Base-by-base conservation (phyloP, 2,797 vertebrate genomes). In the Okamejei kenojei region DNA sequence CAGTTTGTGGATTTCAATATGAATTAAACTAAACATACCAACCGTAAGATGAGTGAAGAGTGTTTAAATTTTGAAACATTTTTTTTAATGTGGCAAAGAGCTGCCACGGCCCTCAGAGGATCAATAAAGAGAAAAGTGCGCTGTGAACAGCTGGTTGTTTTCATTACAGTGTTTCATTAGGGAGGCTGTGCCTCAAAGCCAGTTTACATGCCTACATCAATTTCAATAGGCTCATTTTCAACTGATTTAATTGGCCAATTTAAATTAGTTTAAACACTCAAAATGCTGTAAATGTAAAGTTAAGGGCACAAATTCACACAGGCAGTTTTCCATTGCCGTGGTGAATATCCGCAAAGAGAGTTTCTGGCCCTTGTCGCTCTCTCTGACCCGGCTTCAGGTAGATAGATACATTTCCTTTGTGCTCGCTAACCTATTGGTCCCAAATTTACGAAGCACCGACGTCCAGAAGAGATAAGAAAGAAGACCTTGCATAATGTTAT, bases 231-330 rank as follows among this genome's bases (percentile, higher is more conserved):
- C 90, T 92, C 90, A 92, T 92, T 92, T 92, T 92, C 90, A 92
- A 54, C 90, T 92, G 90, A 92, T 92, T 92, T 92, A 92, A 92
- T 92, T 92, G 90, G 73, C 90, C 90, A 92, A 92, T 92, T 92
- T 92, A 92, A 92, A 92, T 92, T 92, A 92, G 90, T 92, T 92
- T 92, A 92, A 92, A 76, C 90, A 92, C 90, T 92, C 90, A 92
- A 92, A 92, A 54, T 92, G 71, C 90, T 54, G 90, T 92, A 92
- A 92, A 58, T 92, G 90, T 76, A 92, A 92, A 92, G 90, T 92
- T 92, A 74, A 76, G 90, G 71, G 90, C 90, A 74, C 68, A 74
- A 73, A 92, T 92, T 76, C 90, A 76, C 90, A 92, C 38, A 74
- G 90, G 63, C 65, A 74, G 65, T 71, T 73, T 7, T 74, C 74